These are phyloP conservation scores for Epsilonema sp. DNA, from an alignment of 2,888 invertebrate species.

Conservation along the genomic window DNA sequence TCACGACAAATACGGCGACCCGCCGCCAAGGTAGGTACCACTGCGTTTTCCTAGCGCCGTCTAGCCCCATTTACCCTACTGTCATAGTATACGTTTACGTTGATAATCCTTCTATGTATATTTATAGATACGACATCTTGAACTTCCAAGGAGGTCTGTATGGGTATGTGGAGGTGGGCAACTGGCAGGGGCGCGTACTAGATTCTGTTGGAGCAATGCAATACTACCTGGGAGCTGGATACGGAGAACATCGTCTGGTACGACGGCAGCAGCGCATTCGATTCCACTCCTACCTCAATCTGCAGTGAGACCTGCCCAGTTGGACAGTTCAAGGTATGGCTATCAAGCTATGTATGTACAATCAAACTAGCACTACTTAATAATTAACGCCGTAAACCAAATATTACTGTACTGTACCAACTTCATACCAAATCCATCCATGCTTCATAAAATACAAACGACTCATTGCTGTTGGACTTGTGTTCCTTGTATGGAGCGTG, in stretches of 20 bases:
- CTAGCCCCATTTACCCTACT: no score
- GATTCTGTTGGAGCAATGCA: not conserved
- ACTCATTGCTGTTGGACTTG: conserved; percentile 64
- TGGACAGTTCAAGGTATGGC: conserved; percentile 43
- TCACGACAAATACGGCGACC: conserved; percentile 54
- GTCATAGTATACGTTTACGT: no score
- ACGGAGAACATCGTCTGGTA: conserved; percentile 17
- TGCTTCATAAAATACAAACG: conserved; percentile 21
- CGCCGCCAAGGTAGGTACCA: conserved; percentile 52
- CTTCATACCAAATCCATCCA: not conserved
- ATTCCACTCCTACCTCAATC: conserved; percentile 43
- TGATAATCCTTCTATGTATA: no score
- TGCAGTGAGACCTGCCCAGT: conserved; percentile 46
- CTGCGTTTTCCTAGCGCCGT: no score
- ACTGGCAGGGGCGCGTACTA: no score
- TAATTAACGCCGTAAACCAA: no score
- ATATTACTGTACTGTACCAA: not conserved
- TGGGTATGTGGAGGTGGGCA: conserved; percentile 42
- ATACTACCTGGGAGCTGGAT: not conserved
- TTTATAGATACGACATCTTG: conserved; percentile 60
- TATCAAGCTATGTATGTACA: no score
- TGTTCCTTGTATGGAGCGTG: conserved; percentile 44
- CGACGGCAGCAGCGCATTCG: conserved; percentile 29
- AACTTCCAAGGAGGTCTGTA: conserved; percentile 43
- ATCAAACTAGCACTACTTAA: no score